These are phyloP conservation scores for Papilio polytes DNA, from an alignment of 1,140 invertebrate species.

Conservation along the genomic window DNA sequence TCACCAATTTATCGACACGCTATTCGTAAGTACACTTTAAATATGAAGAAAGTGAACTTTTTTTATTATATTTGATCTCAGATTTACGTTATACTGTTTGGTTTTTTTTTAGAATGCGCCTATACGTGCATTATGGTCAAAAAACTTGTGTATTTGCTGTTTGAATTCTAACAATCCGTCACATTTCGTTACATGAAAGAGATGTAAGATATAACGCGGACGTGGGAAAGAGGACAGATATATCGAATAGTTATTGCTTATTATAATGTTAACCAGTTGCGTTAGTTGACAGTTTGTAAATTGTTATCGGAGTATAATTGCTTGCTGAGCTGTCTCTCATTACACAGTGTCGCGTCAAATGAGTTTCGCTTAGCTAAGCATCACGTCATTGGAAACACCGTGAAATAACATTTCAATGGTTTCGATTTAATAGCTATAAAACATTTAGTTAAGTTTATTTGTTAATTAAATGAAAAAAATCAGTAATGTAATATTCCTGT, in stretches of 20 bases:
- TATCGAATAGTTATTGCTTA: background rate
- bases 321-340: conserved; percentile 3
- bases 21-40: background rate
- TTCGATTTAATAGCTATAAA: no score
- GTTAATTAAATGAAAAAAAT: no score
- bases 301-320: background rate
- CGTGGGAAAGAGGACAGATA: background rate
- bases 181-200: conserved; percentile 3
- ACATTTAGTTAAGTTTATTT: no score
- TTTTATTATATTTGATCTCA: background rate
- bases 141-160: background rate
- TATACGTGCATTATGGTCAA: background rate
- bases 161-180: background rate
- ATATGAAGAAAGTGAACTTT: background rate
- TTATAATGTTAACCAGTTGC: background rate
- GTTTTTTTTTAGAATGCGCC: no score
- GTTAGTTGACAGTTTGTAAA: background rate
- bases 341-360: background rate
- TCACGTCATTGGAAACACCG: background rate
- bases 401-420: no score
- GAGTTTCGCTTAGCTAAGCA: background rate
- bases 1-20: conserved; percentile 20
- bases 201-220: background rate
- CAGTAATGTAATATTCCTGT: no score
- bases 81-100: no score